These are phyloP conservation scores for Tetanocera ferruginea DNA, from an alignment of 2,888 invertebrate genomes.

Conservation along the genomic window DNA sequence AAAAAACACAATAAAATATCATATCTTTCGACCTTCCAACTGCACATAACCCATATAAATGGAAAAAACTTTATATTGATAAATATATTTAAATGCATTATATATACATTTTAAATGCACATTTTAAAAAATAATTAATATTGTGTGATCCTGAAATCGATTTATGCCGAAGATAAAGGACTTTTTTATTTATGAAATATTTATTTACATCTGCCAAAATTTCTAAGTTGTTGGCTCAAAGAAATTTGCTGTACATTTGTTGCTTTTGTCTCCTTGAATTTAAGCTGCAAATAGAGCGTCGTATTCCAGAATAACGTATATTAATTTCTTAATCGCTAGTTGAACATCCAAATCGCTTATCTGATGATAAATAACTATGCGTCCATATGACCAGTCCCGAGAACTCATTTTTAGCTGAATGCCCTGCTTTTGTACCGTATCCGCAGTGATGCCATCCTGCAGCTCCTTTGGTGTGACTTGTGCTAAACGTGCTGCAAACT, in stretches of 20 bases:
- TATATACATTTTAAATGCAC: no score
- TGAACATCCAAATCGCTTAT: slow-evolving; percentile 77
- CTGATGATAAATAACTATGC: slow-evolving; percentile 81
- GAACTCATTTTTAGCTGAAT: slow-evolving; percentile 75
- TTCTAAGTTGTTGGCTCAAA: neutral
- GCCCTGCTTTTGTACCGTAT: slow-evolving; percentile 54
- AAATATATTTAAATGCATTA: no score
- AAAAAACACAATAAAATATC: no score
- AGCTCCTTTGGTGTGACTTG: slow-evolving; percentile 70
- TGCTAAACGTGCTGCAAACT: slow-evolving; percentile 73
- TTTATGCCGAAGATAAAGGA: no score
- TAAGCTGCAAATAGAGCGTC: slow-evolving; percentile 61
- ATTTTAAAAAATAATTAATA: no score
- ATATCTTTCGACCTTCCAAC: no score
- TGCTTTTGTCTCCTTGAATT: neutral
- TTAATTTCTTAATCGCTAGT: slow-evolving; percentile 79
- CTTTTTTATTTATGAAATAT: no score
- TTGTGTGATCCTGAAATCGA: no score
- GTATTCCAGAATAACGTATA: slow-evolving; percentile 77
- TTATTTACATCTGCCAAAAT: no score
- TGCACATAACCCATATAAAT: no score
- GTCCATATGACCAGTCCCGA: slow-evolving; percentile 74
- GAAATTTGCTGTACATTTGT: no score
- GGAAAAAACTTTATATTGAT: no score
- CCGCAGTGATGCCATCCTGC: slow-evolving; percentile 70